Conservation (phyloP, 2,888 invertebrate species). For the Eristalinus aeneus region DNA sequence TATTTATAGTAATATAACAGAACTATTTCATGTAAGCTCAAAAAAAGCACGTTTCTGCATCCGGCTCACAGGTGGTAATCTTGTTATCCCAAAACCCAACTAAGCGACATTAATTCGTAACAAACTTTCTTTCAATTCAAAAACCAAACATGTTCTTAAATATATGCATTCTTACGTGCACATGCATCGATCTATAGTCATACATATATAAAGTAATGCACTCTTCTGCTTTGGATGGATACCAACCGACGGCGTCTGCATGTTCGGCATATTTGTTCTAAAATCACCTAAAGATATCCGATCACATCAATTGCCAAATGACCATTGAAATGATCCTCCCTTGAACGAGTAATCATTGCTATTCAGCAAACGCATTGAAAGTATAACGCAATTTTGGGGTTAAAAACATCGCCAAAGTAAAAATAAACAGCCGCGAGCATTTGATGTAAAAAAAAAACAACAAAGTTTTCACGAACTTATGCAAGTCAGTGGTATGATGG, state of each 20-base stretch:
- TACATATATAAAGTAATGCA: background rate
- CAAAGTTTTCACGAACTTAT: constrained; percentile 50
- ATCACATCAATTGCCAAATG: constrained; percentile 15
- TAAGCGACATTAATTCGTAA: too few relatives aligned
- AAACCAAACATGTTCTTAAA: background rate
- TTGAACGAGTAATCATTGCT: constrained; percentile 1
- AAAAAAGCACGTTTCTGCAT: too few relatives aligned
- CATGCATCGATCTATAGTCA: background rate
- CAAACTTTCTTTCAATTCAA: too few relatives aligned
- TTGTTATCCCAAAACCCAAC: too few relatives aligned
- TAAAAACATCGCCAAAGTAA: background rate
- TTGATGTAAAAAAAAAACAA: constrained; percentile 14
- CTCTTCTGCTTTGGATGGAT: background rate
- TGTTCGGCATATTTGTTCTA: background rate
- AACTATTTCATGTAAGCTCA: too few relatives aligned
- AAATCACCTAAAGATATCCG: constrained; percentile 17
- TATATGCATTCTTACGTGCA: background rate
- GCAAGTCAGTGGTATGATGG: constrained; percentile 53
- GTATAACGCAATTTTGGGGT: constrained; percentile 3
- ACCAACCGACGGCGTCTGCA: background rate
- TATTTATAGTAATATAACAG: too few relatives aligned
- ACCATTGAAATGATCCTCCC: constrained; percentile 9
- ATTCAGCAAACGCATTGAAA: constrained; percentile 18
- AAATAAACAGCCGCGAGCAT: constrained; percentile 13
- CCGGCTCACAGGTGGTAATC: too few relatives aligned